Evolutionary conservation across 1,140 invertebrate genomes (phyloP), one percentile per base, ranked within the genome.

Genomic region (Hermatobates lingyangjiaoensis): DNA sequence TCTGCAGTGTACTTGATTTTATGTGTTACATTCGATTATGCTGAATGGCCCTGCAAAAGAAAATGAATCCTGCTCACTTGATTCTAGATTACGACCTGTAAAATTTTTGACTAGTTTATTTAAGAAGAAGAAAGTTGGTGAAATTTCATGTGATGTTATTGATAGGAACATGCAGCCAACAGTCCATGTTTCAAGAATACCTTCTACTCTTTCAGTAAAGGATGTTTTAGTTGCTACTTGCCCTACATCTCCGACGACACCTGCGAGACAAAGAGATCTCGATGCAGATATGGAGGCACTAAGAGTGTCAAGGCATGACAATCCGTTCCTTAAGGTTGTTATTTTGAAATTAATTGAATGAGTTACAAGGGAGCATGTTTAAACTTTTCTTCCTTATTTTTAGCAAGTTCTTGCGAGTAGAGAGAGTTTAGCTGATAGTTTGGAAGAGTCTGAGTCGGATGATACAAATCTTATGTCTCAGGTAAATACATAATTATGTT

Each of bases 211-310:
- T 57, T 72, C 70, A 54, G 70, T 72, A 27, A 65, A 69, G 27
- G 70, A 71, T 54, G 65, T 71, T 7, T 60, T 68, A 25, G 62
- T 71, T 27, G 68, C 68, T 57, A 67, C 68, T 27, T 68, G 68
- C 50, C 56, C 59, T 20, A 48, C 57, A 15, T 73, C 71, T 45
- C 70, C 71, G 25, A 67, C 69, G 28, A 83, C 80, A 56, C 80
- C 80, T 38, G 80, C 79, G 38, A 71, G 80, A 58, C 76, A 77
- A 48, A 71, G 81, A 57, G 83, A 84, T 66, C 81, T 86, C 59
- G 79, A 83, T 63, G 78, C 82, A 65, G 83, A 86, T 61, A 85
- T 87, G 81, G 80, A 84, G 66, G 79, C 81, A 20, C 66, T 87
- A 24, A 71, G 81, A 54, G 69, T 83, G 21, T 85, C 81, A 26